Evolutionary conservation across 2,113 vertebrate species (phyloP), one percentile per base, ranked within the genome.

Genomic region (Syrmaticus mikado): DNA sequence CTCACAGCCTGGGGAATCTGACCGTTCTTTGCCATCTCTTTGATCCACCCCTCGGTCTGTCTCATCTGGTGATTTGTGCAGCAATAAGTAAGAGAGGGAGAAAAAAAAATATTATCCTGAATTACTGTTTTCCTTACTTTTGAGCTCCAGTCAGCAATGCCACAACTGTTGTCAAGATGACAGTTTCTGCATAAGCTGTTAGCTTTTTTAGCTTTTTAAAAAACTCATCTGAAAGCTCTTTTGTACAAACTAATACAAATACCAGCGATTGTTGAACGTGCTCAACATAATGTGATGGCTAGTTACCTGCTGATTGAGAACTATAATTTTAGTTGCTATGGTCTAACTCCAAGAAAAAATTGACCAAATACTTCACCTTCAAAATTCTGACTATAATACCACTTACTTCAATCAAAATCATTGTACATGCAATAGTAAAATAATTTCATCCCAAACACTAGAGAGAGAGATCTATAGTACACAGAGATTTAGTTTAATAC

Each of bases 11-110:
- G 98, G 95, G 19, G 98, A 98, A 13, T 80, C 52, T 2, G 96
- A 96, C 13, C 97, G 92, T 11, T 87, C 97, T 43, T 98, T 98
- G 14, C 99, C 99, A 11, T 99, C 99, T 52, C 96, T 97, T 85
- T 99, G 99, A 96, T 99, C 99, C 11, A 99, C 99, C 8, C 99
- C 99, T 28, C 97, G 97, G 95, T 99, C 99, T 0, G 97, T 92
- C 83, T 98, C 97, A 52, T 98, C 98, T 98, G 9, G 80, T 7
- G 17, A 22, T 32, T 3, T 27, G 16, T 25, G 25, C 25, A 13
- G 24, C 20, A 92, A 60, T 6, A 74, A 77, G 85, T 5, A 61
- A 58, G 40, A 50, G 10, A 15, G 32, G 21, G 21, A 13, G 58
- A 50, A 10, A 36, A 48, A 13, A 45, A 38, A 67, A 13, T 71